Base-by-base conservation (phyloP, 2,797 vertebrate species). In the Merluccius polli region DNA sequence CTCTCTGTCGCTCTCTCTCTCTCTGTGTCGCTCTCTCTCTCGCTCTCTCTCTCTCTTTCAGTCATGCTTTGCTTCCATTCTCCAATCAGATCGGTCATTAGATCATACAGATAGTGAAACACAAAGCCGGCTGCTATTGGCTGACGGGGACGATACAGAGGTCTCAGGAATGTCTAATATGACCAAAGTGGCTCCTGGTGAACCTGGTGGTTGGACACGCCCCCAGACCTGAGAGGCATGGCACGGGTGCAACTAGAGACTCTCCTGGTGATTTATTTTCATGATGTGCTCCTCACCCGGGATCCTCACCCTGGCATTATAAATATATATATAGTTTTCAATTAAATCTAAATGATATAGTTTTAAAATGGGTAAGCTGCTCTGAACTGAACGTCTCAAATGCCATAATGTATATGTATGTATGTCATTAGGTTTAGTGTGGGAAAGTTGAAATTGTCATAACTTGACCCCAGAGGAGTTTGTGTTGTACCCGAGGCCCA, bases 61-160 rank as follows among this genome's bases (percentile, higher is more conserved):
- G 77, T 59, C 52, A 59, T 65, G 7, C 24, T 86, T 86, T 76
- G 69, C 30, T 82, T 86, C 70, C 82, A 81, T 81, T 77, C 80
- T 85, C 82, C 79, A 82, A 73, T 87, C 75, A 75, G 72, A 73
- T 79, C 82, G 81, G 71, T 82, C 79, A 2, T 27, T 63, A 18
- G 65, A 74, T 75, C 52, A 76, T 74, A 74, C 79, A 81, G 83
- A 77, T 76, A 79, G 35, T n/a, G 71, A 74, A 65, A 52, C 72
- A 32, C 21, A 44, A 71, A 10, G 27, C 44, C 75, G 16, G 68
- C n/a, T 35, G 44, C 9, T 30, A 52, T 65, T 65, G 72, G 30
- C 1, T 76, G 36, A 32, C 59, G 69, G 80, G 71, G 70, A 77
- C 59, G 75, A 77, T 36, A 27, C 44, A 21, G 32, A 36, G 0